phyloP scores from a whole-genome alignment of 2,888 invertebrate species.

The Eupithecia vulgata region DNA sequence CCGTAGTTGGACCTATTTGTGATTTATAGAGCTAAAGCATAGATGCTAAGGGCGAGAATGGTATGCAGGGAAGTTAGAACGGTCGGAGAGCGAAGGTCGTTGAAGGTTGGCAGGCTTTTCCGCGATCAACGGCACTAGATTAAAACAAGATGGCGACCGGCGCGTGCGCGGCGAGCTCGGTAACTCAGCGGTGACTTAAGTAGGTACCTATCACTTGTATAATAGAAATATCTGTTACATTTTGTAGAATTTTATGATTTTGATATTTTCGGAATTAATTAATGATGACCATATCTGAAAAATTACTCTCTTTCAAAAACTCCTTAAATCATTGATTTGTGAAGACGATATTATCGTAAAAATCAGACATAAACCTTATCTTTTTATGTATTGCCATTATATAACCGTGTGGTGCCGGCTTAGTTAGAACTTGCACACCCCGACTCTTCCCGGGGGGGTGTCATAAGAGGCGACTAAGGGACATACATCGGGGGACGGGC shows the following conservation, averaged over 20 bases:
- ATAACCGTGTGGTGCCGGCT: no score
- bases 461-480: no score
- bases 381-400: no score
- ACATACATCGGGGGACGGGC: no score
- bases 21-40: constrained; percentile 2
- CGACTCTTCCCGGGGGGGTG: no score
- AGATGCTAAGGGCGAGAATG: constrained; percentile 47
- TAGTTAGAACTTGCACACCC: no score
- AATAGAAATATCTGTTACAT: constrained; percentile 45
- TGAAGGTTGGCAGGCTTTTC: constrained; percentile 84
- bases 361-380: no score
- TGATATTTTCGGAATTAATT: no score
- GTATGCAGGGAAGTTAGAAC: constrained; percentile 60
- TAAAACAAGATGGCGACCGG: constrained; percentile 82
- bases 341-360: no score
- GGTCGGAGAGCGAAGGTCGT: constrained; percentile 84
- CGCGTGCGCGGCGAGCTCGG: constrained; percentile 78
- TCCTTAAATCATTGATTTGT: background rate
- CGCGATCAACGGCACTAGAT: constrained; percentile 83
- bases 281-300: no score
- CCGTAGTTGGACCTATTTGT: constrained; percentile 6
- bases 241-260: background rate
- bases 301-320: no score
- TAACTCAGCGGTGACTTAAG: constrained; percentile 68
- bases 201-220: constrained; percentile 57